phyloP scores from a whole-genome alignment of 1,140 invertebrate genomes.

The Cheumatopsyche charites region DNA sequence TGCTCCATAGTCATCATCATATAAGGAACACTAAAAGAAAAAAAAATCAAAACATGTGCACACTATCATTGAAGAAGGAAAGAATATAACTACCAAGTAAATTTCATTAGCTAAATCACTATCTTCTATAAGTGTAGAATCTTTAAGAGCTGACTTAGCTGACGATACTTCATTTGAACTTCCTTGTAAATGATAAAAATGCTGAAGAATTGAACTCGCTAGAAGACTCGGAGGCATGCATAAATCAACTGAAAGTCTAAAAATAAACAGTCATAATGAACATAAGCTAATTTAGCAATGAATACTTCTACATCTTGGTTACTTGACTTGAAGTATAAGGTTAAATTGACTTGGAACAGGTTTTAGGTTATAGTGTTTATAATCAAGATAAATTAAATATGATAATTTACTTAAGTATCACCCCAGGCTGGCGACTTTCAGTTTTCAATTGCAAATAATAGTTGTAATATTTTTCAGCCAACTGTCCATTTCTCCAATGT shows the following conservation, averaged over 20 bases:
- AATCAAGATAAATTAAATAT: too few relatives aligned
- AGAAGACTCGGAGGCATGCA: constrained; percentile 57
- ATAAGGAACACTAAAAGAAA: constrained; percentile 66
- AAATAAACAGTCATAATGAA: constrained; percentile 46
- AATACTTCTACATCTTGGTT: too few relatives aligned
- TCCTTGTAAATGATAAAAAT: constrained; percentile 52
- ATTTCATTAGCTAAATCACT: constrained; percentile 76
- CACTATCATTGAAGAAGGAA: constrained; percentile 54
- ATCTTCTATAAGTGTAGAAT: constrained; percentile 75
- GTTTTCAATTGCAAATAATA: constrained; percentile 50
- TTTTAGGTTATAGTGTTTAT: too few relatives aligned
- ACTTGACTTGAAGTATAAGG: constrained; percentile 64
- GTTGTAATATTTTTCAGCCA: constrained; percentile 51
- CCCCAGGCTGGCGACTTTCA: constrained; percentile 58
- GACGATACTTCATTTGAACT: constrained; percentile 61
- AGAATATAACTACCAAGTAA: constrained; percentile 73
- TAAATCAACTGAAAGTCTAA: constrained; percentile 56
- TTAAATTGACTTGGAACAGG: neutral
- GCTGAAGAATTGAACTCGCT: constrained; percentile 56
- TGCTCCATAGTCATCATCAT: constrained; percentile 79
- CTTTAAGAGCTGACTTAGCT: constrained; percentile 68
- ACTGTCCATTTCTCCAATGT: constrained; percentile 50
- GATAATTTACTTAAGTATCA: constrained; percentile 64
- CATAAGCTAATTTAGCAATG: constrained; percentile 52
- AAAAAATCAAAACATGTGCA: constrained; percentile 52